Percentiles rank a stretch among this genome's conserved stretches.
phyloP scores from a whole-genome alignment of 2,888 invertebrate species.

The Drosophila paranaensis region DNA sequence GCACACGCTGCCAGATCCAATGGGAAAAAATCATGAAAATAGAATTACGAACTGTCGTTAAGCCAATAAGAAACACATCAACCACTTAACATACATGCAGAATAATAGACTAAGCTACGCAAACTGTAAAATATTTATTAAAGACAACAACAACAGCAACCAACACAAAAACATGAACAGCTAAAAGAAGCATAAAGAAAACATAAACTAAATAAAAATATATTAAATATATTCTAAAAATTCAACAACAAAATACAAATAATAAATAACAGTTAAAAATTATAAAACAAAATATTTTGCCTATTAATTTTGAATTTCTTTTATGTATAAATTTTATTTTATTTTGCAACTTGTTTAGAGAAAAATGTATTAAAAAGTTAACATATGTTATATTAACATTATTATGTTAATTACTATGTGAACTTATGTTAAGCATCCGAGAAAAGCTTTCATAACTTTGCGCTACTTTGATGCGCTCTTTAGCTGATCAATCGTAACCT shows the following conservation, averaged over 20 bases:
- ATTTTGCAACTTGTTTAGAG: too few species aligned
- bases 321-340: background rate
- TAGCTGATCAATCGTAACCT: too few species aligned
- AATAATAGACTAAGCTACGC: constrained; percentile 39
- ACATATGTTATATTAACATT: too few species aligned
- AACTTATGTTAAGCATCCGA: too few species aligned
- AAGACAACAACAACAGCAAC: constrained; percentile 29
- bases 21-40: constrained; percentile 3
- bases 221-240: constrained; percentile 59
- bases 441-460: too few species aligned
- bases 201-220: constrained; percentile 26
- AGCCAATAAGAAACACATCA: constrained; percentile 10
- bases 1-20: constrained; percentile 45
- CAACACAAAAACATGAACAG: constrained; percentile 9
- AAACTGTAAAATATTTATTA: constrained; percentile 68
- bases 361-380: too few species aligned
- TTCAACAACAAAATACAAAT: constrained; percentile 25
- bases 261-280: constrained; percentile 42
- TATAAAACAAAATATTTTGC: background rate
- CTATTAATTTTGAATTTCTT: background rate
- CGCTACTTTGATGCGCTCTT: too few species aligned
- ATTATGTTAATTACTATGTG: too few species aligned
- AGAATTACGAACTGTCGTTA: constrained; percentile 14
- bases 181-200: constrained; percentile 16
- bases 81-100: constrained; percentile 22